These are phyloP conservation scores for Aphelenchoides besseyi DNA, from an alignment of 1,140 invertebrate genomes.

Conservation along the genomic window DNA sequence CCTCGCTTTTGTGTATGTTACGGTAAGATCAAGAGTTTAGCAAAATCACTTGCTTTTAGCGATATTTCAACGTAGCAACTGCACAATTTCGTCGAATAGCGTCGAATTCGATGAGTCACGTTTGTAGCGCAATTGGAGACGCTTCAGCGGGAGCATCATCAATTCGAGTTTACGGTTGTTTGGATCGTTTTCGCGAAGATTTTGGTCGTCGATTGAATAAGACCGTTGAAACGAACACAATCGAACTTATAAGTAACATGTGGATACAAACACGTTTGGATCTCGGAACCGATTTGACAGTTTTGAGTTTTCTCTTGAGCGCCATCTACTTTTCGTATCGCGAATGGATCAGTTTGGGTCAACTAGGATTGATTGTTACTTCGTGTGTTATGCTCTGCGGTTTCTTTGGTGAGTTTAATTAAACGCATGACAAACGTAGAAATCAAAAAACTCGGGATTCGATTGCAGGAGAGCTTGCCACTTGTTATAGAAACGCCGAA, in stretches of 20 bases:
- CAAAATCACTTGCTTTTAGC: neutral
- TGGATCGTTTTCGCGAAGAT: slow-evolving; percentile 31
- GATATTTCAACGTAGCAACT: slow-evolving; percentile 36
- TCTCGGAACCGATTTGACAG: neutral
- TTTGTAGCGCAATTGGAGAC: slow-evolving; percentile 41
- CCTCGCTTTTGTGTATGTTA: neutral
- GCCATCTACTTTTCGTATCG: neutral
- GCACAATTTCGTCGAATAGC: slow-evolving; percentile 42
- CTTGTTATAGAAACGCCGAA: neutral
- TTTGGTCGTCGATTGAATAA: slow-evolving; percentile 6
- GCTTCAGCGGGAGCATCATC: slow-evolving; percentile 30
- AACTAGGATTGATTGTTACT: neutral
- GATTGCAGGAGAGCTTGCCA: neutral
- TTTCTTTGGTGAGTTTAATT: neutral
- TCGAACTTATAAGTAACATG: slow-evolving; percentile 17
- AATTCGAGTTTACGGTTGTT: slow-evolving; percentile 34
- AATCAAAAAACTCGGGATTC: neutral
- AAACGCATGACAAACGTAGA: neutral
- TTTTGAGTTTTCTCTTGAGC: neutral
- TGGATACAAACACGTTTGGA: neutral
- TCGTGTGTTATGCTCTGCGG: neutral
- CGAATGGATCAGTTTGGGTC: neutral
- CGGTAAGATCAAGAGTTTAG: neutral
- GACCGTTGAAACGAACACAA: slow-evolving; percentile 19
- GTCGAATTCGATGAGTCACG: slow-evolving; percentile 25